Evolutionary conservation across 2,888 invertebrate genomes (phyloP).

Genomic region (Parthenolecanium corni): DNA sequence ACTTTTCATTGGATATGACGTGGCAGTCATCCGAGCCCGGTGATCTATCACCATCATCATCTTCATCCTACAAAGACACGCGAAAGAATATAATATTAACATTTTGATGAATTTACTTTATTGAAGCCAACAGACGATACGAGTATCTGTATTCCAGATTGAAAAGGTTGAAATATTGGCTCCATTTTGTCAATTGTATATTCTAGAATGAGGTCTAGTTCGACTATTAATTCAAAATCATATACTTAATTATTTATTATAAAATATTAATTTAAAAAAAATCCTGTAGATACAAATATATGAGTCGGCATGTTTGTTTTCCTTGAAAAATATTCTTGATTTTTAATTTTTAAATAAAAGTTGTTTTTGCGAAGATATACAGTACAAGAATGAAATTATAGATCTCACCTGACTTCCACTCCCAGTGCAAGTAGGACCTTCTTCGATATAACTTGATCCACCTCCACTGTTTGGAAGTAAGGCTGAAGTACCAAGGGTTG

Average conservation of each 20-base stretch:
- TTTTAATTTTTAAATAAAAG: too few species aligned
- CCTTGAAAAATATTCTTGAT: too few species aligned
- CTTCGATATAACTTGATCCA: constrained; percentile 43
- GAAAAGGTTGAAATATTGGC: too few species aligned
- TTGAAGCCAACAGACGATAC: background rate
- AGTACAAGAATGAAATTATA: background rate
- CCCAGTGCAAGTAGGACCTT: constrained; percentile 78
- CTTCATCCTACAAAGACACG: constrained; percentile 51
- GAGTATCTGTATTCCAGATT: too few species aligned
- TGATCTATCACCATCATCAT: constrained; percentile 47
- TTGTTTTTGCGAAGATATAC: too few species aligned
- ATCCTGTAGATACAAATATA: too few species aligned
- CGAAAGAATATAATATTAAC: constrained; percentile 9
- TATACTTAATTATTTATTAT: too few species aligned
- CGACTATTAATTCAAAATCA: too few species aligned
- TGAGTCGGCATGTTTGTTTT: too few species aligned
- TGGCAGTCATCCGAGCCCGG: constrained; percentile 47
- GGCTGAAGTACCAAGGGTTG: constrained; percentile 43
- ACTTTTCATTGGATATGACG: constrained; percentile 80
- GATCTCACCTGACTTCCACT: constrained; percentile 63
- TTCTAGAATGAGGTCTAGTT: too few species aligned
- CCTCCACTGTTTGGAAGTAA: constrained; percentile 43
- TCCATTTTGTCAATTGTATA: too few species aligned
- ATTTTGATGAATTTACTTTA: background rate
- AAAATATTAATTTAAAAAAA: too few species aligned